Base-by-base conservation (phyloP, 2,888 invertebrate species). In the Diploptera punctata region DNA sequence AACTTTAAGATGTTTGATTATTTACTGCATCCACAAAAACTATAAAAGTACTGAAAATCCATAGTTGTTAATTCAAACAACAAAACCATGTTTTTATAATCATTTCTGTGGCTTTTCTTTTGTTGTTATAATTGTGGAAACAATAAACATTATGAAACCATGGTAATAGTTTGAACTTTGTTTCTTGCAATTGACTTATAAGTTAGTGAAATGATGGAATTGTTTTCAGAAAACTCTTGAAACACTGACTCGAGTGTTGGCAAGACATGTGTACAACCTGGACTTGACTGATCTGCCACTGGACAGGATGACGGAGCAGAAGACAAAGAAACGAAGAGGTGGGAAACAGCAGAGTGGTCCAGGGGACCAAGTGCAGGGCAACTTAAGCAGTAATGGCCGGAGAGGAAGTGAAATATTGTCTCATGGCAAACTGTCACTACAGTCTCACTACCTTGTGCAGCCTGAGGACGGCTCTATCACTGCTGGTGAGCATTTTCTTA, bases 221-320 rank as follows among this genome's bases (percentile, higher is more conserved):
- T 44, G 19, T 16, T 80, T 81, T 0, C 77, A 95, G 91, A 97
- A 97, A 91, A 97, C 96, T n/a, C 82, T 99, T 90, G 98, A 98
- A 81, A 98, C 97, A 0, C 82, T 99, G 77, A 99, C 98, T 0
- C 88, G 98, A 75, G 98, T 99, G 44, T 86, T 99, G 72, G 97
- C 98, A 0, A 89, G 97, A 19, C 97, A 98, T 82, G 97, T 99
- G 24, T 99, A 98, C 81, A 93, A 93, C 77, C 86, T 99, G 76
- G 98, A 99, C 85, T 85, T 99, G 76, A 91, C 92, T 65, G 97
- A 97, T 83, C 84, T 94, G 68, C 94, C 93, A 2, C 81, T 94
- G 75, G 94, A 94, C 79, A 86, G 93, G 43, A 84, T 94, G 61
- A 91, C 90, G 57, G 93, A 93, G 79, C 92, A 91, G 78, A 93